Percentiles rank a stretch among this genome's conserved stretches.
Evolutionary conservation across 2,797 vertebrate genomes (phyloP).

Genomic region (Rhabdophis nuchalis): DNA sequence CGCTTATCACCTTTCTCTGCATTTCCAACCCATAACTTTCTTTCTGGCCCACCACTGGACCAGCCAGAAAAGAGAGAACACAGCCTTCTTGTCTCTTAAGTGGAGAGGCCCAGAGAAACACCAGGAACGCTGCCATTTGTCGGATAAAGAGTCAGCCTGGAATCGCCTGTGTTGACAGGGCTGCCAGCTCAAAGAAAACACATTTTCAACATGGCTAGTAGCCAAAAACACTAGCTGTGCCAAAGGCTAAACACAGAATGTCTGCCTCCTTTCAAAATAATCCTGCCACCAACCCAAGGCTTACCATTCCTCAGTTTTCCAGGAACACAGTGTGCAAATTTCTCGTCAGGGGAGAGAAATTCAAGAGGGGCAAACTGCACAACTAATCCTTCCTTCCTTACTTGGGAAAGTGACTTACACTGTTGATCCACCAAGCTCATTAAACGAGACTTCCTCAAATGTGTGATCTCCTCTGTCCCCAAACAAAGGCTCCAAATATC

Average conservation of each 20-base stretch:
- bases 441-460: background rate
- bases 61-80: background rate
- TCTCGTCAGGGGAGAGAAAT: conserved; percentile 22
- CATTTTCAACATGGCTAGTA: conserved; percentile 63
- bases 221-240: conserved; percentile 73
- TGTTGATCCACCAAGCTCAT: background rate
- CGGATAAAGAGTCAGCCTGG: conserved; percentile 61
- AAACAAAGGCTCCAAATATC: background rate
- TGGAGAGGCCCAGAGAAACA: background rate
- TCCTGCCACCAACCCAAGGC: conserved; percentile 44
- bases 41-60: background rate
- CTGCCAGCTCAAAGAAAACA: conserved; percentile 76
- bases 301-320: conserved; percentile 39
- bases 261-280: conserved; percentile 72
- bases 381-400: background rate
- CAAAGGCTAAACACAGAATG: conserved; percentile 72
- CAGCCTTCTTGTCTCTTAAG: background rate
- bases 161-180: conserved; percentile 67
- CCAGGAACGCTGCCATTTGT: conserved; percentile 21
- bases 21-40: background rate
- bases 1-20: background rate
- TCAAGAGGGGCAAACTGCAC: conserved; percentile 15
- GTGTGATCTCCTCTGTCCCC: background rate
- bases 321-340: conserved; percentile 31
- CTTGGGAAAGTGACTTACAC: background rate